Conservation (phyloP, 2,888 invertebrate species). For the Loripinus fragilis region DNA sequence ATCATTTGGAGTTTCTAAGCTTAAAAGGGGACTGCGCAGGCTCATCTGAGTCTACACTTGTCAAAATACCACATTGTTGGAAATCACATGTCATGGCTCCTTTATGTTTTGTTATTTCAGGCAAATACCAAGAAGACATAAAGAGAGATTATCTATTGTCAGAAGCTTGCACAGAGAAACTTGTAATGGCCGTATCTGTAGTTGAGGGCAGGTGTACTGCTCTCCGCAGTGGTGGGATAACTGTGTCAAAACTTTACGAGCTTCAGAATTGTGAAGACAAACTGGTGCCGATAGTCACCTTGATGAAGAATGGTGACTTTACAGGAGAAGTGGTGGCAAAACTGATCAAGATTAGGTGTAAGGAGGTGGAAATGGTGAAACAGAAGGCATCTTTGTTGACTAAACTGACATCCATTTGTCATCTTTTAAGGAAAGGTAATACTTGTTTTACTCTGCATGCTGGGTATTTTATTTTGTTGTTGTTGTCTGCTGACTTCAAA, state of each 20-base stretch:
- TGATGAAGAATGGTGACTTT: background rate
- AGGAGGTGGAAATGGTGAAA: background rate
- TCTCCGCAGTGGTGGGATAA: background rate
- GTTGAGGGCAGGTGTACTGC: constrained; percentile 25
- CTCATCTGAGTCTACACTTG: too few species aligned
- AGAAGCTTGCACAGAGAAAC: constrained; percentile 10
- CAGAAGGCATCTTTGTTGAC: background rate
- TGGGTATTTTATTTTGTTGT: too few species aligned
- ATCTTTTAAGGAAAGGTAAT: too few species aligned
- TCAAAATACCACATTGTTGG: too few species aligned
- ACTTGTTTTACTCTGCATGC: too few species aligned
- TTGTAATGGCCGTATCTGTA: constrained; percentile 31
- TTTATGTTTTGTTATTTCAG: too few species aligned
- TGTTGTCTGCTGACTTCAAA: too few species aligned
- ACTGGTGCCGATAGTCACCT: background rate
- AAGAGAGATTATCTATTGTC: constrained; percentile 5
- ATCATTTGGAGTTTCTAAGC: too few species aligned
- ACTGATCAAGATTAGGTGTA: constrained; percentile 5
- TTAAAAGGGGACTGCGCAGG: too few species aligned
- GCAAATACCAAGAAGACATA: background rate
- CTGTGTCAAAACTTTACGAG: background rate
- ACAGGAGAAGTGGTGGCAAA: background rate
- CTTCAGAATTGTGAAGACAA: background rate
- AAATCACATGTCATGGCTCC: background rate
- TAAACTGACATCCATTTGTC: constrained; percentile 11